phyloP scores from a whole-genome alignment of 1,140 invertebrate species.

The Episyrphus balteatus region DNA sequence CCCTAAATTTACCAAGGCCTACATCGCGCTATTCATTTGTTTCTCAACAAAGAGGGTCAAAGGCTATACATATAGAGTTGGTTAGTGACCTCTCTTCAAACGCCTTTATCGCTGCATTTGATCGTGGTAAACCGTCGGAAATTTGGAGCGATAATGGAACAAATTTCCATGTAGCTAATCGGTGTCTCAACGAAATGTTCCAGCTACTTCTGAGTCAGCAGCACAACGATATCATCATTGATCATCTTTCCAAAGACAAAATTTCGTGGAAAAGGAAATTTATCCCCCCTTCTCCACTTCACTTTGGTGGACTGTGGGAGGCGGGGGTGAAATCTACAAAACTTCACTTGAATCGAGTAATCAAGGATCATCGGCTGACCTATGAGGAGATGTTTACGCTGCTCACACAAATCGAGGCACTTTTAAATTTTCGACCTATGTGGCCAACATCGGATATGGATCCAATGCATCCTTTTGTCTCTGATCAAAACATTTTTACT shows the following conservation, averaged over 20 bases:
- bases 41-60: conserved; percentile 12
- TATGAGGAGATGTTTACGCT: no score
- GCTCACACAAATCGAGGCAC: no score
- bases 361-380: no score
- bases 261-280: conserved; percentile 21
- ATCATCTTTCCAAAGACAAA: conserved; percentile 4
- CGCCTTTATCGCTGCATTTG: conserved; percentile 23
- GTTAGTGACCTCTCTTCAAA: conserved; percentile 9
- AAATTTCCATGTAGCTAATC: conserved; percentile 15
- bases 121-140: conserved; percentile 16
- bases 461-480: no score
- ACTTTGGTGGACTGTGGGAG: no score
- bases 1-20: conserved; percentile 6
- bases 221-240: no score
- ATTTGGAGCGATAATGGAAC: no score
- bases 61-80: conserved; percentile 21
- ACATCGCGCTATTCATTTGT: conserved; percentile 13
- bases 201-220: neutral
- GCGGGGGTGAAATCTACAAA: no score
- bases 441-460: no score
- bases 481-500: no score
- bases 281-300: conserved; percentile 16
- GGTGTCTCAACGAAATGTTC: conserved; percentile 6
- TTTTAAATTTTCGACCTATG: no score
- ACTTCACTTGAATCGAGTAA: no score